These are phyloP conservation scores for Molossus molossus DNA, from an alignment of 2,797 vertebrate species.

Conservation along the genomic window DNA sequence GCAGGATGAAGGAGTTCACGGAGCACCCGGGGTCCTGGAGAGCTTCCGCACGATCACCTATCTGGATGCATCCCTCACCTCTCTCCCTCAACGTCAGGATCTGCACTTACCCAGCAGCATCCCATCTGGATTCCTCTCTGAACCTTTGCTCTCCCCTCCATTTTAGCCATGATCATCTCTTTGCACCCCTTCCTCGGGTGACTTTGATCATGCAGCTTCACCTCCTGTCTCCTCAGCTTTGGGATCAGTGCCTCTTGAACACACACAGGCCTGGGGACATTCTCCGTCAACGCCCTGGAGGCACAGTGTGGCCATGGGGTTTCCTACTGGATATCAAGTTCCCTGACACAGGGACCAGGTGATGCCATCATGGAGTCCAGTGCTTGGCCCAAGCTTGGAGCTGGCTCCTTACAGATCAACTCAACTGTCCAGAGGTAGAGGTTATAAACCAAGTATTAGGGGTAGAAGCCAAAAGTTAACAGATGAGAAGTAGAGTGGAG, in stretches of 20 bases:
- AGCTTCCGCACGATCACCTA: background rate
- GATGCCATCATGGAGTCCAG: background rate
- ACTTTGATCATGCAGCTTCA: background rate
- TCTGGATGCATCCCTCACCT: background rate
- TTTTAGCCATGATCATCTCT: background rate
- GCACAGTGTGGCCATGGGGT: background rate
- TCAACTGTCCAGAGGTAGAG: background rate
- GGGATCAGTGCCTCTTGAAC: background rate
- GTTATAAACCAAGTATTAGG: background rate
- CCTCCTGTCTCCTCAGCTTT: background rate
- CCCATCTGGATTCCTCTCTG: background rate
- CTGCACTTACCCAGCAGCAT: background rate
- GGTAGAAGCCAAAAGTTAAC: background rate
- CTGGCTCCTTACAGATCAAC: background rate
- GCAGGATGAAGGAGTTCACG: background rate
- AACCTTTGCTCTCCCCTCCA: background rate
- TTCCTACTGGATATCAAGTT: background rate
- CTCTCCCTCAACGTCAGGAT: background rate
- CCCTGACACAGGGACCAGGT: fast-evolving
- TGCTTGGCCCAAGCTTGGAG: background rate
- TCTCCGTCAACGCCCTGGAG: background rate
- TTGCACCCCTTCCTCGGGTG: fast-evolving
- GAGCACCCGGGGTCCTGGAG: background rate
- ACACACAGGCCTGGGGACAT: background rate
- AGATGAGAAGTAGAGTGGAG: background rate